Percentiles rank a stretch among this genome's conserved stretches.
Conservation (phyloP, 2,797 vertebrate species). For the Falco peregrinus region DNA sequence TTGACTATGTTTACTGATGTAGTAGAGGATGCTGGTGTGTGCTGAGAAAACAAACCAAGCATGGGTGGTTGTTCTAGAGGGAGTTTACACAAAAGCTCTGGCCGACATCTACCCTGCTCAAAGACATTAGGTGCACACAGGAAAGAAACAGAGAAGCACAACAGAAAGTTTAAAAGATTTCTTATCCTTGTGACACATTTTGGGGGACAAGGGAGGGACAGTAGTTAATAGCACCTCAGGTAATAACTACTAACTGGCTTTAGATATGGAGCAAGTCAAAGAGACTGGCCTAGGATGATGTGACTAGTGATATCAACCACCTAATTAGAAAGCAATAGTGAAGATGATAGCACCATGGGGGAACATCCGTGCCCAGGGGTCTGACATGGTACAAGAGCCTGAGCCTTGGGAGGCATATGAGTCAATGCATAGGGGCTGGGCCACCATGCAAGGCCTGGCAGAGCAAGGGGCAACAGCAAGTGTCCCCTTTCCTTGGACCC, state of each 20-base stretch:
- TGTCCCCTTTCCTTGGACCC: not conserved
- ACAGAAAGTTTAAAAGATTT: not conserved
- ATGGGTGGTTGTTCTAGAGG: not conserved
- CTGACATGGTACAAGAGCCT: not conserved
- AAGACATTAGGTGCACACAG: not conserved
- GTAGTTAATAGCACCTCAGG: not conserved
- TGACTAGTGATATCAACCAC: not conserved
- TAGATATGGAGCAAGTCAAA: not conserved
- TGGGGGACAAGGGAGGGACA: rapidly evolving
- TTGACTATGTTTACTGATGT: not conserved
- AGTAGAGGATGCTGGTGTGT: not conserved
- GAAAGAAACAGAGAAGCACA: not conserved
- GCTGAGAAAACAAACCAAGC: not conserved
- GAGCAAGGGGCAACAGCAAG: not conserved
- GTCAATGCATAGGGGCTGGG: not conserved
- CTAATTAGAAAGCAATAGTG: not conserved
- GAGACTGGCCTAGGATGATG: not conserved
- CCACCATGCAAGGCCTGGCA: not conserved
- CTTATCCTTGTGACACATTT: not conserved
- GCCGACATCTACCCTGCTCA: not conserved
- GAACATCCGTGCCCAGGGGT: not conserved
- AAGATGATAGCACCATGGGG: not conserved
- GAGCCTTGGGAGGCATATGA: not conserved
- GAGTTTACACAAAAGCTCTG: not conserved
- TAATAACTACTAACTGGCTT: not conserved